Percentiles rank a stretch among this genome's conserved stretches.
phyloP scores from a whole-genome alignment of 2,113 vertebrate species.

The Rhipidura dahli region DNA sequence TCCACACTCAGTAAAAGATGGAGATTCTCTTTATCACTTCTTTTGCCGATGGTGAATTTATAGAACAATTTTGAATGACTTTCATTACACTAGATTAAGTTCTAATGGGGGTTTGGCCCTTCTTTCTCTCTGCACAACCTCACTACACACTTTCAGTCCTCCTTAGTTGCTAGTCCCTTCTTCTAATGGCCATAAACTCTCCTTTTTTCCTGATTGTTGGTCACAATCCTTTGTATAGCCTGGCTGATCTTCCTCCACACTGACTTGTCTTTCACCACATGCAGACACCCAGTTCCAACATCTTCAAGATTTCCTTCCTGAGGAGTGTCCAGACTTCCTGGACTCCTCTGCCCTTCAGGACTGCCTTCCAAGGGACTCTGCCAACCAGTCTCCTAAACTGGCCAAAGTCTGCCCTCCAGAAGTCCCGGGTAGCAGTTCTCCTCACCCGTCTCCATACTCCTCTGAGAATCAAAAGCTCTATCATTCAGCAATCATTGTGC shows the following conservation, averaged over 20 bases:
- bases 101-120: not conserved
- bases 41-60: not conserved
- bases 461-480: not conserved
- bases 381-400: not conserved
- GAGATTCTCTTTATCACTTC: not conserved
- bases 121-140: not conserved
- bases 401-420: too few relatives aligned
- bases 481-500: not conserved
- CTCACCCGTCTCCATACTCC: not conserved
- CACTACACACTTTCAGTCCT: not conserved
- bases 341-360: not conserved
- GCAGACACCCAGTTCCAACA: fast-evolving
- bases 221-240: not conserved
- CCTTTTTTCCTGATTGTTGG: not conserved
- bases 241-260: not conserved
- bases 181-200: not conserved
- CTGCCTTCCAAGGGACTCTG: not conserved
- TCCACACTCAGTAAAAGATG: not conserved
- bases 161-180: not conserved
- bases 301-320: not conserved
- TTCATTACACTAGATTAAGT: not conserved
- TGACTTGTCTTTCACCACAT: not conserved
- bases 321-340: not conserved
- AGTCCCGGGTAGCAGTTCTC: not conserved
- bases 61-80: not conserved